These are phyloP conservation scores for Icerya purchasi DNA, from an alignment of 2,888 invertebrate species.

Conservation along the genomic window DNA sequence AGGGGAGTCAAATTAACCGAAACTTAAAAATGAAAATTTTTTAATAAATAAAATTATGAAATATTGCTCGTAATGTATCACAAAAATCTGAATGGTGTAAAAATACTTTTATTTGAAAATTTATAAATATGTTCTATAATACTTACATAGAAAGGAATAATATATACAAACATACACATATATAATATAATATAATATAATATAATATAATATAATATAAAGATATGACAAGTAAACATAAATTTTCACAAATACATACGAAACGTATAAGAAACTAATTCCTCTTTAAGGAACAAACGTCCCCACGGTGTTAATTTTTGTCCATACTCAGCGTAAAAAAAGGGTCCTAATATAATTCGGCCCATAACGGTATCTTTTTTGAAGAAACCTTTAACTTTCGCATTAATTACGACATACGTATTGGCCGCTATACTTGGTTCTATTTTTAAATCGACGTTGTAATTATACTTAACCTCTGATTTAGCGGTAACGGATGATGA, in stretches of 20 bases:
- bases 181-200: no score
- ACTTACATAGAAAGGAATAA: no score
- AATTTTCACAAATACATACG: conserved; percentile 20
- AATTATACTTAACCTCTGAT: conserved; percentile 19
- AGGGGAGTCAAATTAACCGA: no score
- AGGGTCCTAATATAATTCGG: conserved; percentile 22
- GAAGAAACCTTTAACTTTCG: conserved; percentile 19
- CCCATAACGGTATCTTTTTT: conserved; percentile 21
- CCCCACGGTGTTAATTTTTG: conserved; percentile 23
- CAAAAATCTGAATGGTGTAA: no score
- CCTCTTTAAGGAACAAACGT: conserved; percentile 17
- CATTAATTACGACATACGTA: conserved; percentile 20
- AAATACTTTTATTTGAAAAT: no score
- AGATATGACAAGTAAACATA: no score
- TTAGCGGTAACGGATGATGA: conserved; percentile 18
- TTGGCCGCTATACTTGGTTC: conserved; percentile 18
- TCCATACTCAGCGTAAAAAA: conserved; percentile 19
- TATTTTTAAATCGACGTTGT: conserved; percentile 13
- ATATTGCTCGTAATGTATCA: no score
- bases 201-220: no score
- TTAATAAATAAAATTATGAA: no score
- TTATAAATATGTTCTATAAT: no score
- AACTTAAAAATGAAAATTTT: no score
- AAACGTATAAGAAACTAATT: conserved; percentile 19
- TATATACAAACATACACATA: no score